Evolutionary conservation across 2,797 vertebrate genomes (phyloP), one percentile per base, ranked within the genome.

Genomic region (Acridotheres tristis): DNA sequence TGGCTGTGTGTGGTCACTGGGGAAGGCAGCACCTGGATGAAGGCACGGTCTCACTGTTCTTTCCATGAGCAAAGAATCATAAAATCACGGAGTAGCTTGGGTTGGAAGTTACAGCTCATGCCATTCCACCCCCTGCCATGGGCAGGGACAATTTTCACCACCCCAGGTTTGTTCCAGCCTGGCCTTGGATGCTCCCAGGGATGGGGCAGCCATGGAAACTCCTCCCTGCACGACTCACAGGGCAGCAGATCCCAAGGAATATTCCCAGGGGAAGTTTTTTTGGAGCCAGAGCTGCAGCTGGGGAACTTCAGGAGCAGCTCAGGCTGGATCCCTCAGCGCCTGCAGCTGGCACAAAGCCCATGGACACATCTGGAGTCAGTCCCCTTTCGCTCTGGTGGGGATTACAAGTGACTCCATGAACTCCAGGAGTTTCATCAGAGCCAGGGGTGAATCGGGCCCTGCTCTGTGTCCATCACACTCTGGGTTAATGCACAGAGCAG

Each of bases 401-500:
- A 45, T 66, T 32, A 55, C 61, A 29, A 77, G 16, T 7, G 77
- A 68, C 36, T 66, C 72, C 92, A 72, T 55, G 45, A 87, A 72
- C 47, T 82, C 48, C 81, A 58, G 58, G 42, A 75, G 92, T 53
- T 58, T 8, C 89, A 85, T 12, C 68, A 55, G 67, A 94, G 95
- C 25, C 73, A 47, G 73, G 71, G 76, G 89, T 54, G 81, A 58
- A 22, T 2, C 58, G 80, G 67, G 51, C 68, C 81, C 78, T 51
- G 54, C 47, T 65, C 68, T 59, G 42, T 71, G 72, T 66, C 90
- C 90, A 85, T 92, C 94, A 61, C 57, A 2, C 30, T 8, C 23
- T 25, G 69, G 93, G 76, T 67, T 88, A 88, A 72, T 76, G 82
- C 69, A 78, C 92, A 88, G 79, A n/a, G 32, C 92, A 81, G 90